These are phyloP conservation scores for Tachysurus vachellii DNA, from an alignment of 2,113 vertebrate genomes.

Conservation along the genomic window DNA sequence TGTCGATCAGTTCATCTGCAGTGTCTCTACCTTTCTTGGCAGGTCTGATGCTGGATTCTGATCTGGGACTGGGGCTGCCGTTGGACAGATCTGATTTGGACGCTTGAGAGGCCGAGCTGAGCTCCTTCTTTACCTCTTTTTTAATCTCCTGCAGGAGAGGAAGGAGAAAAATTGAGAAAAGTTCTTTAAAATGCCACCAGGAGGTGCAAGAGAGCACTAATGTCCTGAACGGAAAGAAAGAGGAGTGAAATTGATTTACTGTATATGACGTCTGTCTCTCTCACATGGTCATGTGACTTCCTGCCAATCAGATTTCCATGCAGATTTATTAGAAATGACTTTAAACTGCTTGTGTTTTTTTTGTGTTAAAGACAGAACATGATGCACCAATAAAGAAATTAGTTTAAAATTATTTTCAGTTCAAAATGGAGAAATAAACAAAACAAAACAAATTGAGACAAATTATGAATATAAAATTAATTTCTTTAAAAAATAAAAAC, in stretches of 20 bases:
- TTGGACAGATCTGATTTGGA: conserved; percentile 82
- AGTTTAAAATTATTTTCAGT: not conserved
- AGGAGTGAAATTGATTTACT: not conserved
- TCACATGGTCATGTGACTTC: not conserved
- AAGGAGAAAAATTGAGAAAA: not conserved
- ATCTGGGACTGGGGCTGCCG: conserved; percentile 85
- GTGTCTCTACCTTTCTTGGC: conserved; percentile 84
- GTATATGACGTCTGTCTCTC: not conserved
- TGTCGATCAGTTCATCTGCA: not conserved
- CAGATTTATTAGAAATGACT: not conserved
- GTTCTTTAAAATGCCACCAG: conserved; percentile 9
- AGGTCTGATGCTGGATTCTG: conserved; percentile 82
- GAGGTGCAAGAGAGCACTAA: not conserved
- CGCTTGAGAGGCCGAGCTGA: conserved; percentile 62
- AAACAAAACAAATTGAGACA: too few relatives aligned
- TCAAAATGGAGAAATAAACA: not conserved
- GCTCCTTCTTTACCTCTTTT: conserved; percentile 89
- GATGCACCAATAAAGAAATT: not conserved
- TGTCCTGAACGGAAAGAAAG: not conserved
- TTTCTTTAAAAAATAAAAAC: too few relatives aligned
- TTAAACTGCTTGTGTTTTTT: not conserved
- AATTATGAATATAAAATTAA: too few relatives aligned
- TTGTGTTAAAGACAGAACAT: not conserved
- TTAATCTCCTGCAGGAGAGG: conserved; percentile 83
- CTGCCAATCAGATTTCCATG: not conserved